Conservation (phyloP, 2,888 invertebrate genomes). For the Xestia rhomboidea region DNA sequence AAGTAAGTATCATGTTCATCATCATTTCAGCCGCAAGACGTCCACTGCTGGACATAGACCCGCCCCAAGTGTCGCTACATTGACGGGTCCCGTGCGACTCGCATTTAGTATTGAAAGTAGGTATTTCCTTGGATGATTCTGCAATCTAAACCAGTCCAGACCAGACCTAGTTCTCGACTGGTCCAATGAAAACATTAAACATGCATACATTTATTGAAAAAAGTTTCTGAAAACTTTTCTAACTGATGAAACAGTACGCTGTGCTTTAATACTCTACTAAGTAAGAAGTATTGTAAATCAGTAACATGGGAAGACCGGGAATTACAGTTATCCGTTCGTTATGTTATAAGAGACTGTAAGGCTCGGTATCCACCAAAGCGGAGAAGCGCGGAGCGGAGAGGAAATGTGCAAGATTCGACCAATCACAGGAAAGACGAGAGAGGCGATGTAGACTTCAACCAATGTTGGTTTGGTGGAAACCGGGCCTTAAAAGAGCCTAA, state of each 20-base stretch:
- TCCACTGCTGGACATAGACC: too few relatives aligned
- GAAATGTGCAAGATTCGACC: too few relatives aligned
- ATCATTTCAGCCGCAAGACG: too few relatives aligned
- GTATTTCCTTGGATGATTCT: not conserved
- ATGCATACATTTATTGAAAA: not conserved
- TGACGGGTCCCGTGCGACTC: too few relatives aligned
- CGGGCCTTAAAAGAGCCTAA: not conserved
- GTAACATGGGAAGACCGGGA: not conserved
- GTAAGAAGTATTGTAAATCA: not conserved
- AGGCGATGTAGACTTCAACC: too few relatives aligned
- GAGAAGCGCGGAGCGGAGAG: too few relatives aligned
- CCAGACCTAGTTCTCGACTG: not conserved
- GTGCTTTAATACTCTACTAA: not conserved
- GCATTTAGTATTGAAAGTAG: too few relatives aligned
- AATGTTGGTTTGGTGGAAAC: too few relatives aligned
- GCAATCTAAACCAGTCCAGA: not conserved
- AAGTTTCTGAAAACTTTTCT: not conserved
- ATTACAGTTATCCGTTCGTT: not conserved
- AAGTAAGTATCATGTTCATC: too few relatives aligned
- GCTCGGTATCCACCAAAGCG: too few relatives aligned
- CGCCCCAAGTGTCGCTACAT: too few relatives aligned
- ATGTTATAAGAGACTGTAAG: not conserved
- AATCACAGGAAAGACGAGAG: too few relatives aligned
- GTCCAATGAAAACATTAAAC: not conserved
- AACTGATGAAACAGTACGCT: not conserved